Evolutionary conservation across 92 coral and sea anemone species (phyloP), one percentile per base, ranked within the genome.

Genomic region (Siderastrea radians): DNA sequence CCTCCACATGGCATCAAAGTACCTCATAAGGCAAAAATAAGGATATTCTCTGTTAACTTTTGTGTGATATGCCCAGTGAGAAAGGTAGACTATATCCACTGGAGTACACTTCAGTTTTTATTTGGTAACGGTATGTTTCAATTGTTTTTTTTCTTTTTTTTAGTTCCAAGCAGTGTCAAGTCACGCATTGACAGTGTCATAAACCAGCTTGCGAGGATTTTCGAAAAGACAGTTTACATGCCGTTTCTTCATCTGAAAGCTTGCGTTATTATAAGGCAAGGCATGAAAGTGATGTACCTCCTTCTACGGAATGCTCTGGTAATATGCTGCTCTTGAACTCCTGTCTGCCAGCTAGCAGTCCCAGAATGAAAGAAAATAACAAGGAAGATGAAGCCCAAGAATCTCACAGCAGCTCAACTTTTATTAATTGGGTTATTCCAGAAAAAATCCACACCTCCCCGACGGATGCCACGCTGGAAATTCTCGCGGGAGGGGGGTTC

Each of bases 161-260:
- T 48, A 95, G 98, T 67, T 93, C 96, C 16, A 93, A 89, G 73
- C 79, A 93, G 48, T 95, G 98, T 75, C 98, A 95, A 85, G 49
- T 85, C 5, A 88, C 49, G 50, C 94, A 95, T 85, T 95, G 98
- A 96, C 93, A 92, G 54, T 15, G 52, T 48, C 98, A 95, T 78
- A 95, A 88, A 63, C 72, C 53, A 72, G 72, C 54, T 12, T 95
- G 98, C 78, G 49, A n/a, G 19, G 68, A 58, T 4, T n/a, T 58
- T 4, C 70, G 68, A 52, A 26, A 43, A 38, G 67, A n/a, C 17
- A 45, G 38, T 82, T 0, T 15, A 14, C 44, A 72, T 13, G 13
- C n/a, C n/a, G n/a, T 72, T 49, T 11, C 54, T 5, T 16, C 4
- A n/a, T n/a, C 43, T 72, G 45, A 49, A 11, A 48, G 57, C 50